Evolutionary conservation across 2,888 invertebrate genomes (phyloP), one percentile per base, ranked within the genome.

Genomic region (Macrosoma leucophasiata): DNA sequence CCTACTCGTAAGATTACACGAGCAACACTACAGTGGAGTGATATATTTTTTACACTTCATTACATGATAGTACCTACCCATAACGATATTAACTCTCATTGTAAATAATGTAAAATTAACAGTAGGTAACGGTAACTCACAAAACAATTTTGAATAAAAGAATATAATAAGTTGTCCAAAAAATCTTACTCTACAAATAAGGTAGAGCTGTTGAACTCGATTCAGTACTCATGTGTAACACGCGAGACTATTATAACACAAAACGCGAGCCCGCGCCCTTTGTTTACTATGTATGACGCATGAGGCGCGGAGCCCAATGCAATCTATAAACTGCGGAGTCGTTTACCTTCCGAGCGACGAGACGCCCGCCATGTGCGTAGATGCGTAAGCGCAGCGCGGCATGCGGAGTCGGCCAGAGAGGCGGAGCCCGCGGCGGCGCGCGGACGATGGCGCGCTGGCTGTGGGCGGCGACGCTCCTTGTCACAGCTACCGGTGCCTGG

Each of bases 231-330:
- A 20, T 33, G 30, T 11, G 30, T 29, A 23, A 32, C 28, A 37
- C 25, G 29, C 33, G 37, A 32, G 25, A 25, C 14, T 20, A 29
- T 37, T 33, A 37, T 37, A 37, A 37, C 33, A 33, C 29, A 33
- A 37, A 37, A 33, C 58, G 57, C 59, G 62, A 63, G 55, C 24
- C 20, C 13, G 55, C 64, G 58, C 63, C 69, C 69, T 68, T 78
- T 76, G 79, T 81, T 81, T 84, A 79, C 82, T 82, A 81, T 81
- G 79, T 69, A 74, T 81, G 79, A 81, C 82, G 81, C 78, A 78
- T 73, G 73, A 54, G 64, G 65, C 62, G 55, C 58, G 62, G 48
- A 43, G 64, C 69, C 67, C 71, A 67, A 68, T 79, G 81, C 81
- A 79, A 70, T 73, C 69, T 70, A 66, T 65, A 65, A 66, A 65